These are phyloP conservation scores for Volucella inflata DNA, from an alignment of 2,888 invertebrate genomes.

Conservation along the genomic window DNA sequence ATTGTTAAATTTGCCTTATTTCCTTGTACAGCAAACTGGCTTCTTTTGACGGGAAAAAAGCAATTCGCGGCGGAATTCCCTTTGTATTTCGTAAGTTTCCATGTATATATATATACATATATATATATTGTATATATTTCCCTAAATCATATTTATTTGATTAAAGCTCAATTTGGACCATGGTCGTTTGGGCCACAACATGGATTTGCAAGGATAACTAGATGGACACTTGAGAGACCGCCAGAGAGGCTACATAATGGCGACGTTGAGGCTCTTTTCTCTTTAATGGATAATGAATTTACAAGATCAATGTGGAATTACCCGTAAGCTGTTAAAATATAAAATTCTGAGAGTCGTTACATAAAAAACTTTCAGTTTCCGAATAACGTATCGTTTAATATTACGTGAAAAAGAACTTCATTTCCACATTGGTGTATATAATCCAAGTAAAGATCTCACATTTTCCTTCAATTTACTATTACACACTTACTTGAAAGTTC, in stretches of 20 bases:
- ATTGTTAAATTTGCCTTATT: slow-evolving; percentile 79
- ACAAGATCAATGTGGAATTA: slow-evolving; percentile 97
- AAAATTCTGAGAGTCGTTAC: not conserved
- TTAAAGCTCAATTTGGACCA: slow-evolving; percentile 95
- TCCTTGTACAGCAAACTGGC: slow-evolving; percentile 91
- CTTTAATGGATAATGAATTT: slow-evolving; percentile 95
- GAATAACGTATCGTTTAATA: slow-evolving; percentile 95
- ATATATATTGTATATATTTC: not conserved
- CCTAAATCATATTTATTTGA: not conserved
- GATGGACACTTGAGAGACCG: slow-evolving; percentile 95
- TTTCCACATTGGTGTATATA: slow-evolving; percentile 96
- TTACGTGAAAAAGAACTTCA: slow-evolving; percentile 95
- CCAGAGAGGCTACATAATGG: slow-evolving; percentile 95
- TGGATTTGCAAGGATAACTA: slow-evolving; percentile 96
- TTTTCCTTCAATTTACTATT: slow-evolving; percentile 96
- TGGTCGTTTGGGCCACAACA: slow-evolving; percentile 98
- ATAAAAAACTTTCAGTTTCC: slow-evolving; percentile 87
- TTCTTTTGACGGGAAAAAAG: slow-evolving; percentile 97
- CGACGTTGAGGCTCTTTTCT: slow-evolving; percentile 96
- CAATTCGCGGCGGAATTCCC: slow-evolving; percentile 98
- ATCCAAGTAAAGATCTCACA: slow-evolving; percentile 95
- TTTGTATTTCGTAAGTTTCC: slow-evolving; percentile 96
- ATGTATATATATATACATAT: not conserved
- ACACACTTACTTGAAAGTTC: slow-evolving; percentile 98
- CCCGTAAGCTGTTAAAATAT: slow-evolving; percentile 86